Base-by-base conservation (phyloP, 2,113 vertebrate genomes). In the Bucco capensis region DNA sequence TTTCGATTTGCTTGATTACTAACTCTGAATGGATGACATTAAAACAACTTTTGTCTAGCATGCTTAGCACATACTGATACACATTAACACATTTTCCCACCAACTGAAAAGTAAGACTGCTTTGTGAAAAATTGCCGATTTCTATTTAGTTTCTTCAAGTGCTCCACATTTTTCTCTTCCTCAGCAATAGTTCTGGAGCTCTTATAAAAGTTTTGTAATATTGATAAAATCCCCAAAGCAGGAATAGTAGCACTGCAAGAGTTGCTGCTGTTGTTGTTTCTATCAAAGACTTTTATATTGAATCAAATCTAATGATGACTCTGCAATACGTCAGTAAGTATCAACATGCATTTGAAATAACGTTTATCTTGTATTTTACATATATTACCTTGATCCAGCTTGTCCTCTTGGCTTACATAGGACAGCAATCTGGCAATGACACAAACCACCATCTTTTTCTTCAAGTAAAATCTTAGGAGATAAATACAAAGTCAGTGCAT, bases 341-440 rank as follows among this genome's bases (percentile, higher is more conserved):
- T 70, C 92, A 85, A 24, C 80, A 91, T 76, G 33, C 47, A 74
- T 95, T 89, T 91, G 40, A 93, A 95, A 23, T 86, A 90, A 81
- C 16, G 60, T 94, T 90, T 89, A 31, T 61, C 84, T 84, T 75
- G 11, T 77, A 66, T 79, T 92, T 94, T 92, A 74, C 24, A 70
- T 94, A 54, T 76, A 77, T 89, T 76, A 25, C 64, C 42, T 69
- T 66, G 76, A 64, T 50, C 50, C 60, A 90, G 8, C 57, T 74
- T 81, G 44, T 89, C 50, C 62, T 94, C 49, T 28, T 3, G 24
- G 49, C 49, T 89, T 81, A 71, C n/a, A 77, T 8, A 40, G 53
- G 33, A 37, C 64, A 80, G 14, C 51, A 90, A 66, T 76, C 44
- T 80, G 56, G 81, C 79, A 82, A 27, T 65, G 47, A 73, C 60